Base-by-base conservation (phyloP, 1,140 invertebrate species). In the Paralvinella palmiformis region DNA sequence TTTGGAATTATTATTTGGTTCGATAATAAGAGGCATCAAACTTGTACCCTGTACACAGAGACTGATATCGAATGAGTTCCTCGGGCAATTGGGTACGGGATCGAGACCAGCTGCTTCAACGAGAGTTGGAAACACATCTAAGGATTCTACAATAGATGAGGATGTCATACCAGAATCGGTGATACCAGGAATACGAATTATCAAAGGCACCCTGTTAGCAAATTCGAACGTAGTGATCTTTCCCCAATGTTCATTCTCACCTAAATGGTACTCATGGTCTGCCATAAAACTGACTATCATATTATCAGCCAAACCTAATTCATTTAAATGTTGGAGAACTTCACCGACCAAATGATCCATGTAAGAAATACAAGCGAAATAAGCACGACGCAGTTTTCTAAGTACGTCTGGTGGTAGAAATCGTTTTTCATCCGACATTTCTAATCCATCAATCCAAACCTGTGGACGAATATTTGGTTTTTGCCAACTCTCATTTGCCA, bases 51-150 rank as follows among this genome's bases (percentile, higher is more conserved):
- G 90, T 17, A 85, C 85, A 68, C 89, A 91, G 27, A 86, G 68
- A 6, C 60, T 67, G 44, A 77, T 68, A n/a, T 80, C 74, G 5
- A 73, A 73, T 27, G 77, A 71, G 57, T 78, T 72, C 58, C 68
- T 48, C 52, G 78, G 77, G 78, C 89, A 91, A 20, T 82, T 72
- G 69, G 86, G 78, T 33, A 81, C 72, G 27, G 77, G 48, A 0
- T 84, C 74, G 52, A 88, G 69, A 20, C 84, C 84, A 0, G 85
- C 85, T 50, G 92, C 70, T 66, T 92, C 88, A 7, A 87, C 86
- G 65, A 94, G 73, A 0, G 91, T 92, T 41, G 91, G 90, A 76
- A 92, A 93, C 62, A 94, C 74, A 79, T 93, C 91, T 0, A 94
- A 81, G 1, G 92, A 75, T 81, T 94, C 91, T 0, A 90, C 87